Base-by-base conservation (phyloP, 2,113 vertebrate genomes). In the Strix uralensis region DNA sequence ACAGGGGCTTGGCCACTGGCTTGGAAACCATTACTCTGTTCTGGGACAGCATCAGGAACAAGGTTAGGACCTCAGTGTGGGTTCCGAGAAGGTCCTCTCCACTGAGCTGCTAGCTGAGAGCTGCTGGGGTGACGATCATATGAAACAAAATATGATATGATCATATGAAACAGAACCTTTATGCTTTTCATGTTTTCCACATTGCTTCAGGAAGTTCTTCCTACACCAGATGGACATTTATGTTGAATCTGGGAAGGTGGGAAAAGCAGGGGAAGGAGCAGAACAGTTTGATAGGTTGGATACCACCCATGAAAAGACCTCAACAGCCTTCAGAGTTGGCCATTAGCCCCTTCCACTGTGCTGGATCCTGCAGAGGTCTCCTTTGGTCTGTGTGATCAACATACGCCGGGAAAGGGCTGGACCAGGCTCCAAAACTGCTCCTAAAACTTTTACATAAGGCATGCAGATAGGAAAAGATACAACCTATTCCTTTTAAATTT, bases 131-230 rank as follows among this genome's bases (percentile, higher is more conserved):
- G 18, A 22, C 15, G 38, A 46, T 21, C 54, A 40, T 27, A 44
- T 38, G 44, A 44, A 44, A 44, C 44, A 44, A 44, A 44, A 16
- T 44, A 17, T 15, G 44, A 44, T 15, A 44, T 6, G 44, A 44
- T 58, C 75, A 16, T 23, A 40, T 27, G 30, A 44, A n/a, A 47
- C 0, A 1, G 32, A 23, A n/a, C 26, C 42, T 58, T 67, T 9
- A 5, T 1, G 0, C 4, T 63, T 32, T 27, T 57, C 13, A 4
- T 18, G 40, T 12, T 32, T 65, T 46, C 67, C 29, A 8, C 0
- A 0, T 20, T 38, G 59, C 65, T 63, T 44, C 75, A 38, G 75
- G 66, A 23, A 32, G 18, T 34, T 86, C 20, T 57, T 65, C 10
- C 22, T 23, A 5, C 3, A 7, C 22, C 55, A 70, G 21, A 8